Evolutionary conservation across 1,140 invertebrate genomes (phyloP), one percentile per base, ranked within the genome.

Genomic region (Drosophila navojoa): DNA sequence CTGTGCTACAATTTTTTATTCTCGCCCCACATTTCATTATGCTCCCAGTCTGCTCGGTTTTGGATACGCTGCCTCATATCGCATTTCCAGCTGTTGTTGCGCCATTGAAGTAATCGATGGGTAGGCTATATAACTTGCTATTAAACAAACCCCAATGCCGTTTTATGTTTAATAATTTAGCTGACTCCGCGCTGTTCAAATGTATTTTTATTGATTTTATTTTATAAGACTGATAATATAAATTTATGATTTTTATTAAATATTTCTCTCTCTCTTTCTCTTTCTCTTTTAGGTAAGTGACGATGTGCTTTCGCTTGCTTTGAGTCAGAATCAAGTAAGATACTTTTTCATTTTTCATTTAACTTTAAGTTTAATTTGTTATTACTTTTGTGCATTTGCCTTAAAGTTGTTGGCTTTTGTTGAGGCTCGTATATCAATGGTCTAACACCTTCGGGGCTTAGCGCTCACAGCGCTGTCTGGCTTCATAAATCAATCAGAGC

Each of bases 241-340:
- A 32, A 32, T 10, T 32, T 5, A 9, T 1, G 9, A 52, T 64
- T 27, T 61, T 15, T 29, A 53, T 16, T 29, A 5, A 27, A 27
- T 45, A 10, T 49, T 63, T 66, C 62, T 70, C 2, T 27, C 7
- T 2, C 44, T 68, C n/a, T 71, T n/a, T n/a, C 7, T 78, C 19
- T 60, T 91, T 90, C 1, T 35, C 91, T 91, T 90, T 2, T 35
- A 91, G 90, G 90, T 91, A 91, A 91, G 90, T 91, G 90, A 91
- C 54, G 90, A 91, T 47, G 77, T 91, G 74, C 82, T 91, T 79
- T 81, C 90, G 68, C 62, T 90, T 74, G 90, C 90, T 73, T 91
- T 91, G 72, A 90, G 76, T 60, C 90, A 91, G 59, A 90, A 91
- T 55, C 86, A 91, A 76, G 90, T 91, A 91, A 91, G 90, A 72